Base-by-base conservation (phyloP, 2,113 vertebrate species). In the Leptobrachium leishanense region DNA sequence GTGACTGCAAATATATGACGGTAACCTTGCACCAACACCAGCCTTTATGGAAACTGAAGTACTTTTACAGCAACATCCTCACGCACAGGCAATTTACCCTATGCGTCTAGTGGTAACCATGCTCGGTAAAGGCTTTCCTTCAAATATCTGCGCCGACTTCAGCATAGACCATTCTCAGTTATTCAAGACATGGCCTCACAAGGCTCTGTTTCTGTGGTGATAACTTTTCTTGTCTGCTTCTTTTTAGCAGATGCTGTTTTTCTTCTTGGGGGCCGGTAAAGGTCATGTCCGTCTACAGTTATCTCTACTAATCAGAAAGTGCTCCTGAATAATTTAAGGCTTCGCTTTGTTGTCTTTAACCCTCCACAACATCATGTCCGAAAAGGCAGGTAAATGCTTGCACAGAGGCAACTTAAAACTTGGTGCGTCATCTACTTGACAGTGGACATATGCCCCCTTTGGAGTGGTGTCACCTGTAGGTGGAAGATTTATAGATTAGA, bases 291-390 rank as follows among this genome's bases (percentile, higher is more conserved):
- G 44, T 68, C 64, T 68, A 68, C 64, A 67, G 44, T 76, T 76
- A 76, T 76, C 64, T 57, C 74, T 75, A 66, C 55, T 68, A 76
- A 76, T 76, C 74, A 43, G 74, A 66, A 63, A 67, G 40, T 50
- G 50, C 74, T 63, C 64, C 46, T 76, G 74, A 67, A 76, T 76
- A 68, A 76, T 76, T 67, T 76, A 76, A 40, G 11, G 43, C 15
- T 53, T 10, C 64, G 39, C 74, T n/a, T 15, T 75, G 63, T 39
- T 67, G 63, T 12, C 46, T 20, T 75, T 75, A 66, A 66, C 62
- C 73, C 43, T 75, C 55, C 13, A 31, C 20, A 59, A 13, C 55
- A 59, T 20, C 53, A 44, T 75, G 46, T 44, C 72, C 41, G 74
- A 2, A 54, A 8, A 75, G 8, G 46, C 55, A 59, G 55, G 13